Evolutionary conservation across 2,888 invertebrate genomes (phyloP).

Genomic region (Geophilus truncorum): DNA sequence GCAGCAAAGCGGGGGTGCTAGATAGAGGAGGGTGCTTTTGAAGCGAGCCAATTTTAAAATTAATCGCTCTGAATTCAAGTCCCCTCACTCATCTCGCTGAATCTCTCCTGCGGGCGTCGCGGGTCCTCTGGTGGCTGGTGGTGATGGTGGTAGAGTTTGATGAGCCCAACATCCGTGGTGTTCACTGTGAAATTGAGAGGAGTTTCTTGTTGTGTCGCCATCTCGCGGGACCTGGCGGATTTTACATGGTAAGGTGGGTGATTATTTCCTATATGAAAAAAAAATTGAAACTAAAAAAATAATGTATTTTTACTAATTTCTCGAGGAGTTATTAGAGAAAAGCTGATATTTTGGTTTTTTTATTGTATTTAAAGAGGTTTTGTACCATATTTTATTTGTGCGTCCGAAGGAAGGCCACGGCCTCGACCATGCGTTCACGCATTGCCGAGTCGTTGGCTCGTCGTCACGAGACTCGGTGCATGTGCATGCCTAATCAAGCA

Average conservation of each 20-base stretch:
- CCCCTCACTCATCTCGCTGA: constrained; percentile 23
- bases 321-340: neutral
- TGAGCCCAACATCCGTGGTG: constrained; percentile 24
- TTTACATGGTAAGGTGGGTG: constrained; percentile 23
- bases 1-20: constrained; percentile 22
- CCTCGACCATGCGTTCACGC: constrained; percentile 21
- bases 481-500: constrained; percentile 2
- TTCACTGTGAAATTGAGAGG: constrained; percentile 15
- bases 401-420: neutral
- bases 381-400: neutral
- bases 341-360: neutral
- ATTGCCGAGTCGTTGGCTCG: constrained; percentile 13
- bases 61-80: constrained; percentile 27
- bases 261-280: neutral
- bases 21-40: constrained; percentile 22
- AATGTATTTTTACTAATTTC: neutral
- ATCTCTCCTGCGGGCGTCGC: constrained; percentile 17
- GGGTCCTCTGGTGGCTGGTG: constrained; percentile 16
- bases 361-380: neutral
- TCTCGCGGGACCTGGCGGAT: constrained; percentile 7
- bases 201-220: constrained; percentile 7
- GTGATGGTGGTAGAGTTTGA: constrained; percentile 19
- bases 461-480: neutral
- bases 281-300: neutral
- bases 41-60: constrained; percentile 27